Evolutionary conservation across 2,797 vertebrate genomes (phyloP).

Genomic region (Neosilurus mollespiculum): DNA sequence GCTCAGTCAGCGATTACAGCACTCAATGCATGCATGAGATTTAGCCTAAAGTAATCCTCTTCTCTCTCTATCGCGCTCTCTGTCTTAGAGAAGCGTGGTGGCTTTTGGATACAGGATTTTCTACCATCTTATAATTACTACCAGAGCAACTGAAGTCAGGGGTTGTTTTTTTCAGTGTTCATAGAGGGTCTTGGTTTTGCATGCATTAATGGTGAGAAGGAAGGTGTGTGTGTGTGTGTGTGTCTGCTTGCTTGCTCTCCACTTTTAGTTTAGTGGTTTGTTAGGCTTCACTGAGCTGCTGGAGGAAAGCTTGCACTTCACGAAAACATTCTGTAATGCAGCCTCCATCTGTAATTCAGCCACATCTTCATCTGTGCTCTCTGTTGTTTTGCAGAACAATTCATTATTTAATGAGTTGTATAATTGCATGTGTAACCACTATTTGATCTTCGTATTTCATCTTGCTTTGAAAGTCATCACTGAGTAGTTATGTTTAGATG

Average conservation of each 20-base stretch:
- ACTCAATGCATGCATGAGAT: constrained; percentile 75
- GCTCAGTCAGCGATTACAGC: constrained; percentile 75
- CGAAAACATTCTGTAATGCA: neutral
- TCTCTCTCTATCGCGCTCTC: constrained; percentile 30
- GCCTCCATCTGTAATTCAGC: neutral
- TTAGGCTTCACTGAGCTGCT: constrained; percentile 20
- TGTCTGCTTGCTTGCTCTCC: neutral
- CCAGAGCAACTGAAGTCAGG: neutral
- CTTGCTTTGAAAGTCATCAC: neutral
- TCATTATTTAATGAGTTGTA: neutral
- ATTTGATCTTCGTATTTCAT: neutral
- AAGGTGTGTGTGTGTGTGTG: neutral
- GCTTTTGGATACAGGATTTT: constrained; percentile 9
- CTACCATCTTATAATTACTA: constrained; percentile 19
- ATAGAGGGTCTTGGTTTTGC: neutral
- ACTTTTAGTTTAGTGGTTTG: constrained; percentile 8
- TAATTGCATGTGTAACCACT: neutral
- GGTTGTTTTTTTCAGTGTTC: constrained; percentile 28
- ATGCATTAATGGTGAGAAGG: neutral
- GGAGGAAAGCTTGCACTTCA: neutral
- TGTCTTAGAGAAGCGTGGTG: constrained; percentile 21
- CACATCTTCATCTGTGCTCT: neutral
- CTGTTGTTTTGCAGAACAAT: neutral
- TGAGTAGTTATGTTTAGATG: neutral
- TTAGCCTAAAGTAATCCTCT: constrained; percentile 75